A percentile compares a stretch with the other conserved stretches of the same genome.
Conservation (phyloP, 1,140 invertebrate species). For the Aporrectodea caliginosa region DNA sequence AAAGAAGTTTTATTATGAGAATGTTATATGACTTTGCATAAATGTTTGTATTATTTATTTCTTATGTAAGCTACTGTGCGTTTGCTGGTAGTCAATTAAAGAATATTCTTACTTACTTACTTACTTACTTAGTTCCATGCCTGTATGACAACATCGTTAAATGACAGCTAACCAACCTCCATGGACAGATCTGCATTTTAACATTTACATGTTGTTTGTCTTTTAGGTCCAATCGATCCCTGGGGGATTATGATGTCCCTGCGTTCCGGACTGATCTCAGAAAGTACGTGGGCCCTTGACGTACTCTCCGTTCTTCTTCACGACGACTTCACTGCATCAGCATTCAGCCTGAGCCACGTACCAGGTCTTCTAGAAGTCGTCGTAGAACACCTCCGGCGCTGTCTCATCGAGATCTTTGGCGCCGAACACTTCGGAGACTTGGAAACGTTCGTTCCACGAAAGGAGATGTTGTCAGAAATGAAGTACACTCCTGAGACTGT, state of each 20-base stretch:
- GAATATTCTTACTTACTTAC: no score
- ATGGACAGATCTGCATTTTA: no score
- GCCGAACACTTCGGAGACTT: conserved; percentile 38
- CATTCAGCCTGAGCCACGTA: conserved; percentile 85
- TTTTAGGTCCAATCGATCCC: conserved; percentile 72
- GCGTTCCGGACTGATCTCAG: conserved; percentile 87
- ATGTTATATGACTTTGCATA: no score
- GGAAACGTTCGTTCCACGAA: conserved; percentile 31
- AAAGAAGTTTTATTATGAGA: no score
- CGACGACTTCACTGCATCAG: conserved; percentile 79
- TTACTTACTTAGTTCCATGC: no score
- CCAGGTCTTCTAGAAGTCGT: conserved; percentile 88
- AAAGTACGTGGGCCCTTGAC: conserved; percentile 86
- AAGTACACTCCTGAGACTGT: conserved; percentile 13
- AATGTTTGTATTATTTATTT: no score
- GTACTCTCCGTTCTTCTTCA: conserved; percentile 57
- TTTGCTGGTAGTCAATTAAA: no score
- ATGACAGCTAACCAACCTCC: no score
- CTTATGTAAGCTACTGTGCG: no score
- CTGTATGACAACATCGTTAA: no score
- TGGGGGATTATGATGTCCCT: conserved; percentile 97
- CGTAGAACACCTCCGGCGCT: conserved; percentile 81
- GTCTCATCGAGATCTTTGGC: conserved; percentile 36
- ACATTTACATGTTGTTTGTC: no score
- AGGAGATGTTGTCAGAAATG: conserved; percentile 26